phyloP scores from a whole-genome alignment of 2,888 invertebrate species.

The Drosophila maculinotata region DNA sequence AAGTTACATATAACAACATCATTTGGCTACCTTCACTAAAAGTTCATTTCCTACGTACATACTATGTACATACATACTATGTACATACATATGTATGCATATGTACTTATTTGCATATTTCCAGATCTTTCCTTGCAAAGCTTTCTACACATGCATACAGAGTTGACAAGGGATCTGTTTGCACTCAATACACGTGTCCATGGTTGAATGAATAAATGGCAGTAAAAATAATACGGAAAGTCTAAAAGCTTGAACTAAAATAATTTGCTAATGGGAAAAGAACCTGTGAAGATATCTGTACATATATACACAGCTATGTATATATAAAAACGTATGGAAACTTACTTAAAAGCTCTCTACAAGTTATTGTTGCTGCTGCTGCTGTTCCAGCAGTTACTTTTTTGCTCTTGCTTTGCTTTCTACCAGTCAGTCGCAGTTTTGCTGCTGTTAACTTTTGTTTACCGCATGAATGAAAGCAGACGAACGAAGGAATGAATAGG shows the following conservation, averaged over 20 bases:
- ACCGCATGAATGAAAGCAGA: constrained; percentile 75
- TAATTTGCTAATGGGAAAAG: constrained; percentile 54
- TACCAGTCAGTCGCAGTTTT: constrained; percentile 39
- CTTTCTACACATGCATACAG: too few species aligned
- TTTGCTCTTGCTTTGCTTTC: constrained; percentile 40
- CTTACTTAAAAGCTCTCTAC: constrained; percentile 54
- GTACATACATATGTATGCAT: too few species aligned
- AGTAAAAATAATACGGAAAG: constrained; percentile 34
- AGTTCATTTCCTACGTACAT: too few species aligned
- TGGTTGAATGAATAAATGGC: constrained; percentile 46
- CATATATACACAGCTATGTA: neutral
- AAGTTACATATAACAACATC: too few species aligned
- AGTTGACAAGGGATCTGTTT: constrained; percentile 36
- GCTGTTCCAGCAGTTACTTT: constrained; percentile 28
- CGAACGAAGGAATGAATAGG: constrained; percentile 2
- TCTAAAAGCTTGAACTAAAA: constrained; percentile 56
- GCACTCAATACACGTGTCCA: constrained; percentile 59
- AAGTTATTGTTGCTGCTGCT: constrained; percentile 19
- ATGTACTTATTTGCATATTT: too few species aligned
- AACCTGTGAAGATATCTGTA: constrained; percentile 4
- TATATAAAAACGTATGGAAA: constrained; percentile 42
- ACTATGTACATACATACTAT: too few species aligned
- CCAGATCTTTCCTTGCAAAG: too few species aligned
- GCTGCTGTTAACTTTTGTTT: constrained; percentile 59
- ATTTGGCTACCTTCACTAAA: too few species aligned